Evolutionary conservation across 2,113 vertebrate species (phyloP).

Genomic region (Tympanuchus pallidicinctus): DNA sequence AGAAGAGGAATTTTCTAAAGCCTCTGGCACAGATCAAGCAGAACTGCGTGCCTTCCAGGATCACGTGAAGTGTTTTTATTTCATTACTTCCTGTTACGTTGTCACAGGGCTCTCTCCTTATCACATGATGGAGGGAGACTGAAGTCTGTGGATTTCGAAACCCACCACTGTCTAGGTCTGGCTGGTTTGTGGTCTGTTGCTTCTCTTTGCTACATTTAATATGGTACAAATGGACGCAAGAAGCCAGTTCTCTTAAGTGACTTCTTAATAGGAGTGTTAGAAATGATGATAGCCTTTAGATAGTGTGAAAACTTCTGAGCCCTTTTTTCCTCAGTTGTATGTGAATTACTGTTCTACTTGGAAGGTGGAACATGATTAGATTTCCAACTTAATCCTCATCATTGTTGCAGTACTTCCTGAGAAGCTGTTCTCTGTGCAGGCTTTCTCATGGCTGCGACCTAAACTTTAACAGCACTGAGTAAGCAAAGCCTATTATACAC

Average conservation of each 20-base stretch:
- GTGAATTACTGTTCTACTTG: neutral
- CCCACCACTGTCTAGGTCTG: neutral
- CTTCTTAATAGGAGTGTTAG: neutral
- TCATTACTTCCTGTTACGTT: neutral
- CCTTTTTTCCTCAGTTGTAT: neutral
- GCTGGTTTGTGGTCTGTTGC: neutral
- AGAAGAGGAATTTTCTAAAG: neutral
- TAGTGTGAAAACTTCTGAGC: neutral
- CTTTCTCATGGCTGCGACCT: neutral
- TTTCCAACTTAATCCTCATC: neutral
- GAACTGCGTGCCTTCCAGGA: neutral
- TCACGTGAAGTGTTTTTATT: neutral
- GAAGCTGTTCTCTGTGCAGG: neutral
- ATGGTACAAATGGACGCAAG: neutral
- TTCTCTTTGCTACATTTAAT: neutral
- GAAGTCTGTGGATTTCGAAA: neutral
- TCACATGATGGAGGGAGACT: slow-evolving; percentile 31
- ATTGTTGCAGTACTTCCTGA: neutral
- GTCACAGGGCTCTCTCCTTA: neutral
- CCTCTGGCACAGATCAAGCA: neutral
- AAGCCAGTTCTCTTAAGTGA: neutral
- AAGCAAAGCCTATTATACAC: slow-evolving; percentile 9
- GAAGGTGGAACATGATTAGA: neutral
- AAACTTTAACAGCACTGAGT: neutral
- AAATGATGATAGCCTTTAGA: neutral